These are phyloP conservation scores for Diachasma alloeum DNA, from an alignment of 1,140 invertebrate species.

Conservation along the genomic window DNA sequence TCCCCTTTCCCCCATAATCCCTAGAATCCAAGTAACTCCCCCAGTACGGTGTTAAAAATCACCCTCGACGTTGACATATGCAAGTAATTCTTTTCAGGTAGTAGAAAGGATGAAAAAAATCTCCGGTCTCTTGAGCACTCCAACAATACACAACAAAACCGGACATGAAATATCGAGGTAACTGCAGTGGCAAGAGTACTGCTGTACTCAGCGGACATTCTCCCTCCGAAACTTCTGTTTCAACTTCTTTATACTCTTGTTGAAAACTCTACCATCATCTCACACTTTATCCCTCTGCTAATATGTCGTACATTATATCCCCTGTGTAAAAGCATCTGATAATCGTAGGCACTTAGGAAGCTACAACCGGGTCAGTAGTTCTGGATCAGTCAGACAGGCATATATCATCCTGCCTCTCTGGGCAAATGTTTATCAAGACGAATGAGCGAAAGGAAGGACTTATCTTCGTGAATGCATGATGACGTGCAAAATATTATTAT, in stretches of 20 bases:
- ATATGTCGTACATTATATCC: neutral
- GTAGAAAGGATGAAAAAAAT: neutral
- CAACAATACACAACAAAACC: neutral
- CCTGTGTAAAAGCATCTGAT: neutral
- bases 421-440: neutral
- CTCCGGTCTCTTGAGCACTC: neutral
- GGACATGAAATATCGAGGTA: constrained; percentile 24
- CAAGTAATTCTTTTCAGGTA: neutral
- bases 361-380: neutral
- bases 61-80: neutral
- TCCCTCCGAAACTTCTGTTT: neutral
- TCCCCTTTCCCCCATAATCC: no score
- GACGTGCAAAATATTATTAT: no score
- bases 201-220: neutral
- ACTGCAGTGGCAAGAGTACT: no score
- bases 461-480: neutral
- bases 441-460: neutral
- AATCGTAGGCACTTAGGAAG: neutral
- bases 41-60: neutral
- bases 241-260: neutral
- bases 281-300: neutral
- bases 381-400: neutral
- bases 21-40: no score
- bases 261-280: neutral
- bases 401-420: neutral